Evolutionary conservation across 2,888 invertebrate genomes (phyloP), one percentile per base, ranked within the genome.

Genomic region (Neoaliturus tenellus): DNA sequence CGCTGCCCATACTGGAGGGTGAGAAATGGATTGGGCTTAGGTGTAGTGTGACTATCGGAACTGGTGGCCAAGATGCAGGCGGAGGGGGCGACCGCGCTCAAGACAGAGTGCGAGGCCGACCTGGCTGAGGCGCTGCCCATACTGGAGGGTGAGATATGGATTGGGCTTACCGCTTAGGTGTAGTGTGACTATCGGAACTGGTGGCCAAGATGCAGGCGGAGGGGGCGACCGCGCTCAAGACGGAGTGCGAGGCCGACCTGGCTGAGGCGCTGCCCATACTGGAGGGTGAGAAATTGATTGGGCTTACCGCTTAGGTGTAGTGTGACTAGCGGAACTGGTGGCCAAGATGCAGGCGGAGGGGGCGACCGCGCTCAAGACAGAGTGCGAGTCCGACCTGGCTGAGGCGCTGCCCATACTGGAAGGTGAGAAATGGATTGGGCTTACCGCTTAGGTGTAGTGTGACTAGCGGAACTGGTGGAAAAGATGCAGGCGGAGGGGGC

Each of bases 321-420:
- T n/a, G n/a, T n/a, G n/a, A n/a, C n/a, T n/a, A n/a, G n/a, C n/a
- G n/a, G n/a, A n/a, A n/a, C n/a, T n/a, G n/a, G n/a, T n/a, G n/a
- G n/a, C n/a, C n/a, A n/a, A n/a, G n/a, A n/a, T n/a, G n/a, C n/a
- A n/a, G n/a, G n/a, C n/a, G n/a, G n/a, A n/a, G n/a, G n/a, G n/a
- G n/a, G n/a, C n/a, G n/a, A n/a, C n/a, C n/a, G n/a, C n/a, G n/a
- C n/a, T n/a, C n/a, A n/a, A n/a, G n/a, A n/a, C n/a, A n/a, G n/a
- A n/a, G 90, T 98, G 98, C 90, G 98, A 98, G 91, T 96, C 96
- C 84, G 98, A 98, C 91, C 92, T 99, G 88, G 98, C 98, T 0
- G 93, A 95, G 88, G 97, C 97, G 6, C 93, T 97, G 86, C 97
- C 97, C 3, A 95, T 96, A 88, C 92, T 97, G 83, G 95, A 96